phyloP scores from a whole-genome alignment of 2,888 invertebrate species.

The Coecobrya sp. region DNA sequence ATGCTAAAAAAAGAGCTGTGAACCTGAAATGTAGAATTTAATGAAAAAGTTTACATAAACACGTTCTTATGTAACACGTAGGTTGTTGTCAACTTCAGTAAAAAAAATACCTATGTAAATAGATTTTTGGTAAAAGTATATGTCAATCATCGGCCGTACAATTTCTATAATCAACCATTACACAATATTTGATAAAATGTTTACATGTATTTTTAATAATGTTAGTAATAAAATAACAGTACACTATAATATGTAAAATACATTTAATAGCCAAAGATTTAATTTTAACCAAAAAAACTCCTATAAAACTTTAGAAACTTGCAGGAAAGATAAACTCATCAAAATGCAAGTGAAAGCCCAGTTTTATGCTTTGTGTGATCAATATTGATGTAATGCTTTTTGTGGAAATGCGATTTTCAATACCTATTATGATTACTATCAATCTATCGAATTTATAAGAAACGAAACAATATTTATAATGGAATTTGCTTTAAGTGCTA shows the following conservation, averaged over 20 bases:
- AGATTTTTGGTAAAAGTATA: conserved; percentile 11
- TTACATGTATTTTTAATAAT: conserved; percentile 30
- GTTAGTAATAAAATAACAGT: neutral
- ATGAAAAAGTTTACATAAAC: neutral
- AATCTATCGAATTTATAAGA: conserved; percentile 4
- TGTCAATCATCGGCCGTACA: conserved; percentile 57
- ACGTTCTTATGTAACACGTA: neutral
- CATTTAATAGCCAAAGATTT: conserved; percentile 52
- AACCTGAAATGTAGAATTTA: conserved; percentile 62
- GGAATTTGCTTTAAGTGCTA: neutral
- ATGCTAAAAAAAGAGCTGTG: conserved; percentile 70
- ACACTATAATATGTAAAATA: no score
- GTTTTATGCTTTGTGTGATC: conserved; percentile 15
- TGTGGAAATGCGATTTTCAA: neutral
- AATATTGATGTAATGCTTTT: conserved; percentile 5
- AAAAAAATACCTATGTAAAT: neutral
- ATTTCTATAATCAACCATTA: conserved; percentile 19
- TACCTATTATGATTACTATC: neutral
- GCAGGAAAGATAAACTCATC: no score
- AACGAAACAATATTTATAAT: conserved; percentile 16
- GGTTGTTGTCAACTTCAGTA: neutral
- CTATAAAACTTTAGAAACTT: no score
- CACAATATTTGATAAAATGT: neutral
- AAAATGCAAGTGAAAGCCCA: neutral
- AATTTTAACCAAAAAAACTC: neutral